Conservation (phyloP, 2,888 invertebrate genomes). For the Drosophila trichaetosa region DNA sequence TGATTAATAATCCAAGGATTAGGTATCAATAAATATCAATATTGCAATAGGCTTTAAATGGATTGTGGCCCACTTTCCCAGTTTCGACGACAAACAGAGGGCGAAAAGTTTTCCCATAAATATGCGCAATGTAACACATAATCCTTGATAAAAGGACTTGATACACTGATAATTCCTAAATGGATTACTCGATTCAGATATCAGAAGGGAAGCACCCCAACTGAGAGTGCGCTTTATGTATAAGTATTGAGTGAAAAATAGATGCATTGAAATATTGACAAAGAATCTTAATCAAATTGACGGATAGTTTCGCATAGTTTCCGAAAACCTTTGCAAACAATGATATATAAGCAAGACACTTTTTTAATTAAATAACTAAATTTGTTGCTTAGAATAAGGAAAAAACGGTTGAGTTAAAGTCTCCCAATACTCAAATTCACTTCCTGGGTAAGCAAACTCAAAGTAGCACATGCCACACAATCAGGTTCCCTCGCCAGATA, state of each 20-base stretch:
- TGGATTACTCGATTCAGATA: constrained; percentile 53
- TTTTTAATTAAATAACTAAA: background rate
- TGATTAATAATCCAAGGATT: constrained; percentile 49
- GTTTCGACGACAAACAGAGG: constrained; percentile 8
- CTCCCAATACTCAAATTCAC: background rate
- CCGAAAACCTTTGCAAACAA: background rate
- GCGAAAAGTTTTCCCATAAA: constrained; percentile 52
- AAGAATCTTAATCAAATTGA: constrained; percentile 1
- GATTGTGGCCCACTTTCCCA: constrained; percentile 13
- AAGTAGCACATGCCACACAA: background rate
- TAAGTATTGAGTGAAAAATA: background rate
- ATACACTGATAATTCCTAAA: constrained; percentile 69
- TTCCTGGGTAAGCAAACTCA: background rate
- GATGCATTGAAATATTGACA: background rate
- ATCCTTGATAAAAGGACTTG: constrained; percentile 44
- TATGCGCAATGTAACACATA: constrained; percentile 33
- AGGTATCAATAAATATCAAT: constrained; percentile 49
- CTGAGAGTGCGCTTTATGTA: constrained; percentile 21
- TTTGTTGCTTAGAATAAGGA: background rate
- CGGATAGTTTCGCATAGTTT: background rate
- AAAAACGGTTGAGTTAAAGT: background rate
- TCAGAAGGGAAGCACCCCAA: background rate
- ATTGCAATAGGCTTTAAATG: constrained; percentile 2
- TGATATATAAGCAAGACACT: background rate
- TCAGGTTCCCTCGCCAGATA: background rate